Evolutionary conservation across 2,113 vertebrate genomes (phyloP).

Genomic region (Indicator indicator): DNA sequence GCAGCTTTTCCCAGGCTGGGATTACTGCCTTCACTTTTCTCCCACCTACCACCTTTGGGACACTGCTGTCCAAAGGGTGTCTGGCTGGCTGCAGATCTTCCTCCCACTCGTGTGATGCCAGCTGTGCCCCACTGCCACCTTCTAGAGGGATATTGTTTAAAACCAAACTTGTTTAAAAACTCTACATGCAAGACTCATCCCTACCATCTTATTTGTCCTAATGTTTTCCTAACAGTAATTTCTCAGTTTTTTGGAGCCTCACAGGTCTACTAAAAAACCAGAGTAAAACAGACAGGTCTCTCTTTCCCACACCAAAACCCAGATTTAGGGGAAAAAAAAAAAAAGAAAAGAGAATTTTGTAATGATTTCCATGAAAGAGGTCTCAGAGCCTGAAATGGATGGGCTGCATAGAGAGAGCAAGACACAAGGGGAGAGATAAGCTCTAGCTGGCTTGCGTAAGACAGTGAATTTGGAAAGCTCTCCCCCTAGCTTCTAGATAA

Average conservation of each 20-base stretch:
- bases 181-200: not conserved
- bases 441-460: not conserved
- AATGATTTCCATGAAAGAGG: not conserved
- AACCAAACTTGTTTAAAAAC: not conserved
- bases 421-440: not conserved
- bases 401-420: not conserved
- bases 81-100: not conserved
- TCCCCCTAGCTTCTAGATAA: constrained; percentile 46
- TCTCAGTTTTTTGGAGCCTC: not conserved
- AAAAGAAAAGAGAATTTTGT: not conserved
- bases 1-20: not conserved
- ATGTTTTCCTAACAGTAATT: not conserved
- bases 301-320: not conserved
- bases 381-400: not conserved
- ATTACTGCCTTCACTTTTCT: not conserved
- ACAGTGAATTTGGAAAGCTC: constrained; percentile 48
- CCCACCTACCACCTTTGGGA: not conserved
- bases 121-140: not conserved
- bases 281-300: not conserved
- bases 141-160: not conserved
- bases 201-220: not conserved
- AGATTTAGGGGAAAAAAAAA: not conserved
- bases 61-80: rapidly evolving
- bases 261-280: not conserved
- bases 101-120: rapidly evolving